Base-by-base conservation (phyloP, 2,888 invertebrate genomes). In the Melangyna quadrimaculata region DNA sequence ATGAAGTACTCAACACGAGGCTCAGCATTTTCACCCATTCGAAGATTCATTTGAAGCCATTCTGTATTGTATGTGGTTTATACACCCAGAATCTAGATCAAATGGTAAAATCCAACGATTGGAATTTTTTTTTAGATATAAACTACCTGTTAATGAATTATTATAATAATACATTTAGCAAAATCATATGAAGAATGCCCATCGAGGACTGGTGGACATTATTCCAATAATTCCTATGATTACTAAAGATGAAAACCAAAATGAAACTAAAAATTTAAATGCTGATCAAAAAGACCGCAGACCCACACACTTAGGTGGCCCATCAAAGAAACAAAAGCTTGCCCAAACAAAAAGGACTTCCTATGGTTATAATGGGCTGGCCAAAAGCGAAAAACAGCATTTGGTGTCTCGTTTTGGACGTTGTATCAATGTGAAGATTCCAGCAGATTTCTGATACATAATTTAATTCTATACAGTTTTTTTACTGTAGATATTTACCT, bases 21-120 rank as follows among this genome's bases (percentile, higher is more conserved):
- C 59, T 87, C 3, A 87, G 87, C 48, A 78, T 81, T n/a, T 74
- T 87, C 2, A 87, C 87, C 0, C 87, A 87, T 67, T 87, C 87
- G 6, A 77, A 82, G 45, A 78, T 82, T 8, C 87, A 87, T 27
- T 67, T 82, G 27, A 87, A 87, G 32, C 82, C 87, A 19, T 87
- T 87, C 12, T 87, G 87, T 48, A 78, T 87, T 2, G 78, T 87
- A 1, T 87, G 87, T 19, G 78, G 74, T 14, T 45, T 59, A 3
- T 87, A 87, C 63, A 78, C 87, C 4, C 35, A 63, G 9, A 72
- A 53, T 67, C 19, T 22, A 4, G 71, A 78, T 29, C 71, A 87
- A 78, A 87, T 87, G 82, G 82, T 87, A 71, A 79, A 48, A 19
- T 19, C 10, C 8, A 63, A 40, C n/a, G n/a, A n/a, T 27, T 51